These are phyloP conservation scores for Euborellia annulipes DNA, from an alignment of 1,140 invertebrate species.

Conservation along the genomic window DNA sequence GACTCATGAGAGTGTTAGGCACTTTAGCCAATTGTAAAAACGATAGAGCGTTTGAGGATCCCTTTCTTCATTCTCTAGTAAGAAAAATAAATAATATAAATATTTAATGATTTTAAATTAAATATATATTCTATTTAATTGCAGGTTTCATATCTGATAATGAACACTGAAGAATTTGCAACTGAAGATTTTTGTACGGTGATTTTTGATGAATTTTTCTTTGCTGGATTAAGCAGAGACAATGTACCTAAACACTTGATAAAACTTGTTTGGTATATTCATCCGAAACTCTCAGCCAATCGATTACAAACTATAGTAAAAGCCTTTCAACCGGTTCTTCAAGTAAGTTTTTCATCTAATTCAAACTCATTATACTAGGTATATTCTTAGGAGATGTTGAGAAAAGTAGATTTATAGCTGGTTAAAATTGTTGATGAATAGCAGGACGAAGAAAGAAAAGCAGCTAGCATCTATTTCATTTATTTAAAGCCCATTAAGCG, in stretches of 20 bases:
- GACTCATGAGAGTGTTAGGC: constrained; percentile 71
- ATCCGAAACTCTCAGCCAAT: constrained; percentile 65
- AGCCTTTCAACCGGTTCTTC: constrained; percentile 63
- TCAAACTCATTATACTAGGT: too few relatives aligned
- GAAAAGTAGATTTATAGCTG: too few relatives aligned
- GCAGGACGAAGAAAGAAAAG: too few relatives aligned
- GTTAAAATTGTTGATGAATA: too few relatives aligned
- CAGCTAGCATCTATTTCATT: too few relatives aligned
- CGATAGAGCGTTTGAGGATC: constrained; percentile 85
- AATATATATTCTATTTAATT: constrained; percentile 9
- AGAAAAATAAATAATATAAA: constrained; percentile 19
- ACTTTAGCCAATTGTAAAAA: constrained; percentile 80
- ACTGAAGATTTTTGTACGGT: constrained; percentile 90
- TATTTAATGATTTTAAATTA: neutral
- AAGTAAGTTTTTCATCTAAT: too few relatives aligned
- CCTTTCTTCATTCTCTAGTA: constrained; percentile 80
- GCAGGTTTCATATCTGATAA: constrained; percentile 68
- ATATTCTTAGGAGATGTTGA: too few relatives aligned
- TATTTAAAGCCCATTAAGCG: too few relatives aligned
- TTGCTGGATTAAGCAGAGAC: constrained; percentile 70
- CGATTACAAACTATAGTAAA: constrained; percentile 71
- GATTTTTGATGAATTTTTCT: constrained; percentile 92
- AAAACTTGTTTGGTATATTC: constrained; percentile 83
- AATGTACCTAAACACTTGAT: constrained; percentile 88
- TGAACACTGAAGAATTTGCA: constrained; percentile 81